A percentile compares a stretch with the other conserved stretches of the same genome.
Conservation (phyloP, 2,113 vertebrate species). For the Delphinus delphis region DNA sequence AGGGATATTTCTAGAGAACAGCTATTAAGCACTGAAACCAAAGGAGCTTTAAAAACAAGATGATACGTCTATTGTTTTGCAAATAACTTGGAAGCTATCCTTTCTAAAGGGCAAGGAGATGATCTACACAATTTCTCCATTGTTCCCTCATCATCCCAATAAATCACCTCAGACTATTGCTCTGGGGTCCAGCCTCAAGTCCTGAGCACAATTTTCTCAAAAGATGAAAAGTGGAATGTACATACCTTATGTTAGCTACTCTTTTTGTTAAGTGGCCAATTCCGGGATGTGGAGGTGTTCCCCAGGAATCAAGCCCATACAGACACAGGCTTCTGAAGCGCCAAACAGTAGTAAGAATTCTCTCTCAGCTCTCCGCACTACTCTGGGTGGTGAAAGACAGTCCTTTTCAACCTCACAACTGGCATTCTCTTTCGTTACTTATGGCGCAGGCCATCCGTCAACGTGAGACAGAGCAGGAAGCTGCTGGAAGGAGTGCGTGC, state of each 20-base stretch:
- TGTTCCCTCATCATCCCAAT: not conserved
- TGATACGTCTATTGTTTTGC: not conserved
- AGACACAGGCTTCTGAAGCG: not conserved
- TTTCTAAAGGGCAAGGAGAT: not conserved
- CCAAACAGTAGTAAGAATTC: not conserved
- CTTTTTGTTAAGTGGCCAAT: not conserved
- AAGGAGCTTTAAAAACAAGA: not conserved
- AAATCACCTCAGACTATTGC: not conserved
- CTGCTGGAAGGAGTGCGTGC: not conserved
- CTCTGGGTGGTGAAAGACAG: not conserved
- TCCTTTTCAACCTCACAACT: slow-evolving; percentile 25
- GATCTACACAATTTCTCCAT: not conserved
- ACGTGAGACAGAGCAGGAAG: not conserved
- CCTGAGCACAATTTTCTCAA: not conserved
- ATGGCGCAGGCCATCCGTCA: slow-evolving; percentile 24
- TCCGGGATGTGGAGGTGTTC: not conserved
- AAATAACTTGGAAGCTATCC: not conserved
- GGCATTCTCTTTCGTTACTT: slow-evolving; percentile 6
- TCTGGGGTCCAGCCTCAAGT: not conserved
- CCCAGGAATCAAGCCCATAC: not conserved
- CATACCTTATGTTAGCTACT: not conserved
- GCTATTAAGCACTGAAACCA: not conserved
- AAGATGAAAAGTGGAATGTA: not conserved
- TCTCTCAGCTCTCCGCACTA: not conserved
- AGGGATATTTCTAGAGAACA: not conserved